Percentiles rank a stretch among this genome's conserved stretches.
phyloP scores from a whole-genome alignment of 1,140 invertebrate genomes.

The Calephelis nemesis region DNA sequence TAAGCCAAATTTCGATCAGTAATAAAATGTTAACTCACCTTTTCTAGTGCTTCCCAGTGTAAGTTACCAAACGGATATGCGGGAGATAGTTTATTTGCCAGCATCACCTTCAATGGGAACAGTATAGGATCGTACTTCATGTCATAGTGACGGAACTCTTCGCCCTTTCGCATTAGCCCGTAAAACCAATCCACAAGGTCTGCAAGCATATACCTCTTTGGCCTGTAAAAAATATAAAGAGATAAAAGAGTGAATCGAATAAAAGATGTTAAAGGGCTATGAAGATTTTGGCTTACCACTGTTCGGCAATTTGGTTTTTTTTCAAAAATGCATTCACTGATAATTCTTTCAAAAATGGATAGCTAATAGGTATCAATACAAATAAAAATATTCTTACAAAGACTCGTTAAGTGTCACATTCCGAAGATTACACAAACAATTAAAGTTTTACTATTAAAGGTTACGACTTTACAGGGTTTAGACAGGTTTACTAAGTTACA shows the following conservation, averaged over 20 bases:
- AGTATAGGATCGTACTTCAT: slow-evolving; percentile 83
- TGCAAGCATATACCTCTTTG: slow-evolving; percentile 87
- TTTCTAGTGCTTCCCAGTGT: slow-evolving; percentile 89
- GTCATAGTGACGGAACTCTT: slow-evolving; percentile 83
- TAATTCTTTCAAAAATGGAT: no score
- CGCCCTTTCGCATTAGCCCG: slow-evolving; percentile 85
- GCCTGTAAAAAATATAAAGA: slow-evolving; percentile 79
- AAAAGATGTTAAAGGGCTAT: no score
- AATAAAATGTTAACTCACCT: slow-evolving; percentile 75
- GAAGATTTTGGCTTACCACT: no score
- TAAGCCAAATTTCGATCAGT: neutral
- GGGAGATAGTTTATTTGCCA: slow-evolving; percentile 81
- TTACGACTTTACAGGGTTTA: no score
- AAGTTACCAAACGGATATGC: slow-evolving; percentile 84
- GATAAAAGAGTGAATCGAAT: neutral
- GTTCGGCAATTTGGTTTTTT: no score
- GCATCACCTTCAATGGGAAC: slow-evolving; percentile 82
- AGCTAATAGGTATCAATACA: no score
- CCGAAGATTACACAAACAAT: no score
- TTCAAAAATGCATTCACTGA: no score
- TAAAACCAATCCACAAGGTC: slow-evolving; percentile 91
- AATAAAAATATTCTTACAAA: no score
- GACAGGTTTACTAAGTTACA: no score
- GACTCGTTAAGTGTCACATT: no score
- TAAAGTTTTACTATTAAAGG: no score